Conservation (phyloP, 2,797 vertebrate species). For the Amblyraja radiata region DNA sequence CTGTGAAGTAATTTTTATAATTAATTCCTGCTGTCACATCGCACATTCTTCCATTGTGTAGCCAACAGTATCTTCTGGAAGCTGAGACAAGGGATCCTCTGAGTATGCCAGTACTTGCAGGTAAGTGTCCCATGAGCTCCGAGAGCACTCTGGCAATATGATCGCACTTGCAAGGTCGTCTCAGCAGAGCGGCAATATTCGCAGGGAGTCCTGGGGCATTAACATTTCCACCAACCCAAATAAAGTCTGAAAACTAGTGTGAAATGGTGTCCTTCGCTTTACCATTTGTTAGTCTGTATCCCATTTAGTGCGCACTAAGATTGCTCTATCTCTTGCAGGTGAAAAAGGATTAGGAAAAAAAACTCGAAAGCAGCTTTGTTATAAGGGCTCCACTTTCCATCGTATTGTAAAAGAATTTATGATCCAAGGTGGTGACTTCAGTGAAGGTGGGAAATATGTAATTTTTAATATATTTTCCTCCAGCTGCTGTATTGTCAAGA, state of each 20-base stretch:
- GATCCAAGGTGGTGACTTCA: slow-evolving; percentile 99
- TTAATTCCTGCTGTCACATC: neutral
- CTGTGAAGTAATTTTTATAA: neutral
- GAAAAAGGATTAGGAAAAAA: slow-evolving; percentile 89
- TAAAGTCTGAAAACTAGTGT: neutral
- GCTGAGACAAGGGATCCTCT: neutral
- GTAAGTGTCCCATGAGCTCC: neutral
- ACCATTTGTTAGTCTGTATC: neutral
- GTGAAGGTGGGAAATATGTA: slow-evolving; percentile 70
- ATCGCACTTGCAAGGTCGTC: neutral
- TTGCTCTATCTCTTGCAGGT: slow-evolving; percentile 59
- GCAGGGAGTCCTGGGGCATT: neutral
- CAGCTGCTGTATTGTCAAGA: neutral
- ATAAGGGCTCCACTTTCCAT: slow-evolving; percentile 97
- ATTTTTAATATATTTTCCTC: neutral
- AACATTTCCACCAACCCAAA: slow-evolving; percentile 4
- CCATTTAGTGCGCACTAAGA: slow-evolving; percentile 1
- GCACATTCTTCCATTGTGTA: neutral
- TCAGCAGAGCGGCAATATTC: neutral
- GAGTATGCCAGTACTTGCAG: neutral
- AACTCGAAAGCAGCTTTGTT: slow-evolving; percentile 93
- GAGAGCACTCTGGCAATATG: neutral
- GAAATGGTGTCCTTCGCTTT: neutral
- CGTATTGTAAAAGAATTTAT: slow-evolving; percentile 99
- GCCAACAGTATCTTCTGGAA: neutral